phyloP scores from a whole-genome alignment of 2,113 vertebrate species.

The Donacobius atricapilla region DNA sequence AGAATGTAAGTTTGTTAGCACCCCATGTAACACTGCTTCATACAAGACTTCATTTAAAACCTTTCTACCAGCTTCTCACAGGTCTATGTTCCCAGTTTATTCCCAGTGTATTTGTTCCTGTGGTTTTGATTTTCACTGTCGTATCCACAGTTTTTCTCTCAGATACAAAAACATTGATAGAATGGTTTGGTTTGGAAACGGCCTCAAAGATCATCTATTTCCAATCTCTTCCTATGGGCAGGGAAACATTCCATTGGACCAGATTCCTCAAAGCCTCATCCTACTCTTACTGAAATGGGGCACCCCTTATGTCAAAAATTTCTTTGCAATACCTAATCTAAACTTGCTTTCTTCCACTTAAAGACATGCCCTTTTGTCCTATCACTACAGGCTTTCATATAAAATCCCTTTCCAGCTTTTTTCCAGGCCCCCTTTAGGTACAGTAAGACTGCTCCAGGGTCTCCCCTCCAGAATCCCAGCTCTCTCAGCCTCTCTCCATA shows the following conservation, averaged over 20 bases:
- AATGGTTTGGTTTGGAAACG: background rate
- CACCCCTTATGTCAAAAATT: background rate
- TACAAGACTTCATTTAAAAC: background rate
- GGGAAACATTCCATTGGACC: background rate
- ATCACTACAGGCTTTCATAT: background rate
- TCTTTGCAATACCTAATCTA: accelerated
- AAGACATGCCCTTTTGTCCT: background rate
- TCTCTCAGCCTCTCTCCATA: background rate
- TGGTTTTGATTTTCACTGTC: background rate
- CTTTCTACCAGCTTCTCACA: background rate
- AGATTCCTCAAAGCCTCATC: background rate
- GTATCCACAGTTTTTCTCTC: background rate
- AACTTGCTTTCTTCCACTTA: background rate
- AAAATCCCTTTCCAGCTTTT: background rate
- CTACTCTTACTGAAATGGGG: background rate
- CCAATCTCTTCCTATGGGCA: background rate
- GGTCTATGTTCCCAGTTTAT: background rate
- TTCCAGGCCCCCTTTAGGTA: background rate
- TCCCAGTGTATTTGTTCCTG: background rate
- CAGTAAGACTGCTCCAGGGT: background rate
- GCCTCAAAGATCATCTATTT: background rate
- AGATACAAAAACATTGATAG: background rate
- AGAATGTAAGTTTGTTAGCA: background rate
- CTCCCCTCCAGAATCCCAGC: background rate
- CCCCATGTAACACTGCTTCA: accelerated